Base-by-base conservation (phyloP, 2,888 invertebrate genomes). In the Eurois occulta region DNA sequence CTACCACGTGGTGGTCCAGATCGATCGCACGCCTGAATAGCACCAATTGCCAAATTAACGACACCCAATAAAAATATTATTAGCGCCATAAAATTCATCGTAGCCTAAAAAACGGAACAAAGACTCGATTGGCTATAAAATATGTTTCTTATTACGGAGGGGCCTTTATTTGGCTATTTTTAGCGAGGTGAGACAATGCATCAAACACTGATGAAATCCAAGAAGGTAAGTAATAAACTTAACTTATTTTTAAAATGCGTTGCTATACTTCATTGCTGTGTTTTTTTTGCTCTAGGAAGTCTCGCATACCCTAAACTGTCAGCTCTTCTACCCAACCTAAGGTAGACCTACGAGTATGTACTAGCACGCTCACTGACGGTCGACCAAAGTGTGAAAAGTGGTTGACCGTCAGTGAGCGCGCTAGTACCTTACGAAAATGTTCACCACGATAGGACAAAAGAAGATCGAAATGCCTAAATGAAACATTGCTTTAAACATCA, bases 11-110 rank as follows among this genome's bases (percentile, higher is more conserved):
- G 35, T 52, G 28, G 7, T 46, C 35, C 32, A 72, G 32, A 80
- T 74, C n/a, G 55, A 74, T 41, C 38, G 13, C 21, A 38, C 72
- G n/a, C 52, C 67, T 43, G 83, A 77, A 75, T 70, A 72, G 72
- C 52, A 72, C 65, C 77, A 84, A 86, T 81, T 62, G 71, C 48
- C 73, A 72, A 80, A 75, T 82, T 85, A 85, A 87, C 70, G 84
- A 75, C 72, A 65, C 18, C 60, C 74, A 75, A 84, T 84, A 86
- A 88, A 88, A 84, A 79, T 82, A 87, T 88, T 89, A 88, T 80
- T 87, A 82, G 65, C 80, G 28, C 52, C 72, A 85, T 90, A 86
- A 90, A 81, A 70, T 84, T 81, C 81, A 89, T 87, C 78, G 83
- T 48, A 83, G 67, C 43, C 78, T 79, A 84, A 87, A 86, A 88